Conservation (phyloP, 2,113 vertebrate species). For the Syngnathoides biaculeatus region DNA sequence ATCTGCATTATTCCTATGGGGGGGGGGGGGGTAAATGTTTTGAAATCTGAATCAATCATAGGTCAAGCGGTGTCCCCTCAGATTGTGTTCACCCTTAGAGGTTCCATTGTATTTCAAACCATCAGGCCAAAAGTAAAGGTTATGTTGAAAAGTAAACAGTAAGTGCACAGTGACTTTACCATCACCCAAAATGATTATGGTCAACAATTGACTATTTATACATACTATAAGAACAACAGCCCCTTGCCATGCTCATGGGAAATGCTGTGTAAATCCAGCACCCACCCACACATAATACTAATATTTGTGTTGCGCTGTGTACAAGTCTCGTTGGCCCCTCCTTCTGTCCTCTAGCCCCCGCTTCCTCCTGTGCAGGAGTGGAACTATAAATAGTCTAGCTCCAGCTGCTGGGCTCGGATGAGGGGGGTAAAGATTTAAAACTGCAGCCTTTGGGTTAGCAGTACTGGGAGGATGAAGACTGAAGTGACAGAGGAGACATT, state of each 20-base stretch:
- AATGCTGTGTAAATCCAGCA: neutral
- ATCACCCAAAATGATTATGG: neutral
- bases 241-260: neutral
- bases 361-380: constrained; percentile 50
- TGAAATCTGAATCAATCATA: too few relatives aligned
- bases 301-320: constrained; percentile 34
- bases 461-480: constrained; percentile 35
- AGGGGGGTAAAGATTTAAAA: constrained; percentile 37
- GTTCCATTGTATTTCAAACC: too few relatives aligned
- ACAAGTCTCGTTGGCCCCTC: constrained; percentile 38
- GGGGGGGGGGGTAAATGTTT: too few relatives aligned
- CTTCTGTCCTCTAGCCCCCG: constrained; percentile 31
- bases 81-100: too few relatives aligned
- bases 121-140: too few relatives aligned
- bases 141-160: neutral
- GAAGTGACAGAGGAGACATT: constrained; percentile 51
- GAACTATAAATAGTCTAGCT: constrained; percentile 57
- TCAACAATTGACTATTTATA: neutral
- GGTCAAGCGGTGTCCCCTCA: too few relatives aligned
- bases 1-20: too few relatives aligned
- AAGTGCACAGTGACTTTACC: neutral
- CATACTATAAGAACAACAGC: neutral
- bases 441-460: constrained; percentile 36
- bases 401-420: constrained; percentile 60
- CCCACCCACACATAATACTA: neutral